Conservation (phyloP, 2,113 vertebrate species). For the Rhodinocichla rosea region DNA sequence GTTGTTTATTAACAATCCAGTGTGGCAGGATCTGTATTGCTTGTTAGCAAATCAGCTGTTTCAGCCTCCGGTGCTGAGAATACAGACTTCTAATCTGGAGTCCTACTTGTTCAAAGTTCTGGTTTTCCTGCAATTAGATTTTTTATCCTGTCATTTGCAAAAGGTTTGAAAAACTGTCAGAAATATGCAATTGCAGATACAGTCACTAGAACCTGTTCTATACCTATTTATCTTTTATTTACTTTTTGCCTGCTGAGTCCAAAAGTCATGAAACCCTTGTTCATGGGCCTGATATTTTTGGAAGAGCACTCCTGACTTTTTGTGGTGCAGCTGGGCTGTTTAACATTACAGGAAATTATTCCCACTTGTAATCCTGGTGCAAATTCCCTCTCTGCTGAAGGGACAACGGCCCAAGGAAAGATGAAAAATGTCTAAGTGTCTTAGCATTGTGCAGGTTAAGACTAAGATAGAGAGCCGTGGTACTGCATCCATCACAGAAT, state of each 20-base stretch:
- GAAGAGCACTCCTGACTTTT: background rate
- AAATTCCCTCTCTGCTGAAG: background rate
- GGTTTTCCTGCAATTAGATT: background rate
- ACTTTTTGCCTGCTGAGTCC: background rate
- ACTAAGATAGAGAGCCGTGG: background rate
- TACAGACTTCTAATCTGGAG: background rate
- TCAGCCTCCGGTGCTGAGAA: background rate
- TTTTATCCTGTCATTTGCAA: background rate
- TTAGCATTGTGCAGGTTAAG: background rate
- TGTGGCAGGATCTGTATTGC: background rate
- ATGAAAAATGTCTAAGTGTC: background rate
- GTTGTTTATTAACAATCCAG: background rate
- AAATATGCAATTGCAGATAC: background rate
- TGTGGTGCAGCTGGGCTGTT: accelerated
- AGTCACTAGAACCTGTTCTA: background rate
- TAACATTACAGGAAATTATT: background rate
- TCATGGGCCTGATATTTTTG: background rate
- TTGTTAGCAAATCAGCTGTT: background rate
- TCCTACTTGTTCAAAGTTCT: background rate
- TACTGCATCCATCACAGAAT: background rate
- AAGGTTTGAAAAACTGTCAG: background rate
- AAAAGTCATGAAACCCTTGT: background rate
- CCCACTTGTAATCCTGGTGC: background rate
- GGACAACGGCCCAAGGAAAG: background rate
- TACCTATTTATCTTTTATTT: background rate